A percentile compares a stretch with the other conserved stretches of the same genome.
Evolutionary conservation across 2,113 vertebrate genomes (phyloP).

Genomic region (Australoheros scitulus): DNA sequence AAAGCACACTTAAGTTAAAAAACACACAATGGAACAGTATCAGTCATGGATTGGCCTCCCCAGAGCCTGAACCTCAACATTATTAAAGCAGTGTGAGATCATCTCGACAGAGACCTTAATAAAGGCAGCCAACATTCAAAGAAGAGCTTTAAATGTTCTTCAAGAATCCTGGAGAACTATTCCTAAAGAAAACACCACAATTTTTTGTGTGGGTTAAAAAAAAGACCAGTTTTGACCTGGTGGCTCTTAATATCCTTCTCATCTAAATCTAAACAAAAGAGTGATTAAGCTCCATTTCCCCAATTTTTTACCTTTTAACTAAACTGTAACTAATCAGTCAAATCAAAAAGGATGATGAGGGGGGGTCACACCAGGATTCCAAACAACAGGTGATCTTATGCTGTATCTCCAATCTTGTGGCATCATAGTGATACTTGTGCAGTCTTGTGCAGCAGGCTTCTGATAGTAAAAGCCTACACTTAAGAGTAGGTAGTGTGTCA

Average conservation of each 20-base stretch:
- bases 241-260: neutral
- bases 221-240: neutral
- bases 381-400: neutral
- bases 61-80: too few relatives aligned
- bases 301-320: neutral
- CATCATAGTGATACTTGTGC: neutral
- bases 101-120: too few relatives aligned
- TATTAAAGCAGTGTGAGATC: too few relatives aligned
- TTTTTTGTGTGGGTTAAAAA: neutral
- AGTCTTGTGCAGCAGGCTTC: neutral
- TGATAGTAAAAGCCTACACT: conserved; percentile 4
- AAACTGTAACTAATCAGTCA: too few relatives aligned
- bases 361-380: neutral
- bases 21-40: too few relatives aligned
- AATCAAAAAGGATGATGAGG: neutral
- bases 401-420: neutral
- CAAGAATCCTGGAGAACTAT: too few relatives aligned
- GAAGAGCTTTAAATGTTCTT: too few relatives aligned
- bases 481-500: neutral
- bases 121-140: too few relatives aligned
- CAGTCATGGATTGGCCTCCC: too few relatives aligned
- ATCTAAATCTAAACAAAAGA: neutral
- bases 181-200: too few relatives aligned
- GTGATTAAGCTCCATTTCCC: too few relatives aligned
- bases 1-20: too few relatives aligned